Evolutionary conservation across 2,113 vertebrate genomes (phyloP), one percentile per base, ranked within the genome.

Genomic region (Ochotona princeps): DNA sequence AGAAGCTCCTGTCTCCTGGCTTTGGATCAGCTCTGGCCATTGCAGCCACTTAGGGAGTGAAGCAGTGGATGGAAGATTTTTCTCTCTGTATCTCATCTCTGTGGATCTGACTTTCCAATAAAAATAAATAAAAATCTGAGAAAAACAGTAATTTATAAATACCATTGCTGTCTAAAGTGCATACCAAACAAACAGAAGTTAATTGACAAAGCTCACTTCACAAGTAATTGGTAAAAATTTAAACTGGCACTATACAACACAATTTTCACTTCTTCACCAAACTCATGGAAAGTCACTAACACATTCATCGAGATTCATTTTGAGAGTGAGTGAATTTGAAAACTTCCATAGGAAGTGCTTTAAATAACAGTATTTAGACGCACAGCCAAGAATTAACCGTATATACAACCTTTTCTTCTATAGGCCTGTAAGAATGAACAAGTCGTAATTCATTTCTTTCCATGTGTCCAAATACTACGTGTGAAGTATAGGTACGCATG

Each of bases 331-430:
- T 67, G 61, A 57, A 83, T 87, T 83, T 51, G 61, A 65, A 87
- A 83, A 83, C 47, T 73, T 26, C 30, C 30, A 73, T 21, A 86
- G 23, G 70, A 78, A 79, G 32, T 78, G 44, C 35, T 93, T 91
- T 83, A 78, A 89, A 70, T 35, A 88, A 76, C 17, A 80, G 21
- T 65, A 94, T 49, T 84, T 72, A 78, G 54, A 89, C 86, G n/a
- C 47, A 73, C 2, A 67, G 26, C n/a, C 78, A 85, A 80, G 21
- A 90, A 79, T 76, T 13, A 75, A 57, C 51, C 54, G 38, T 44
- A 88, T 83, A 47, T 75, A 67, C 5, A 66, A 44, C 35, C 25
- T 60, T 60, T 86, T 30, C 7, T 61, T 49, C 30, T 44, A 75
- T 2, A 80, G n/a, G 60, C 20, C 25, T 49, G 18, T 47, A 76